phyloP scores from a whole-genome alignment of 1,140 invertebrate genomes.

The Drosophila sturtevanti region DNA sequence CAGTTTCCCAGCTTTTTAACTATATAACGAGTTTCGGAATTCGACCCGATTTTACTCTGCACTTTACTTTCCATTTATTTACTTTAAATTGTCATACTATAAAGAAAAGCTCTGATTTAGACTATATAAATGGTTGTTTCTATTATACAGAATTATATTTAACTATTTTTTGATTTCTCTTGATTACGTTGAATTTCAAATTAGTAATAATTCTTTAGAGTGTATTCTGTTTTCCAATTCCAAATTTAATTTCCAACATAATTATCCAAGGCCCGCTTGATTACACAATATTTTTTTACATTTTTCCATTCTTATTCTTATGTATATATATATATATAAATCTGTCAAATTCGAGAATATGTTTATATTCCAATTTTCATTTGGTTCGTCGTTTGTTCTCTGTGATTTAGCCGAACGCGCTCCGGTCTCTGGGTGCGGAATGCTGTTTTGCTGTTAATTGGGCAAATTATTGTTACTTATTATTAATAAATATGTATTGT shows the following conservation, averaged over 20 bases:
- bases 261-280: slow-evolving; percentile 5
- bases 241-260: background rate
- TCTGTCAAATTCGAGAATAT: background rate
- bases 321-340: slow-evolving; percentile 1
- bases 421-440: slow-evolving; percentile 1
- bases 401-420: slow-evolving; percentile 6
- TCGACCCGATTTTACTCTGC: too few relatives aligned
- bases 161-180: too few relatives aligned
- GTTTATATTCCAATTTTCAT: slow-evolving; percentile 9
- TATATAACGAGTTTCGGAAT: too few relatives aligned
- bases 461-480: slow-evolving; percentile 14
- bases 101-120: too few relatives aligned
- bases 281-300: background rate
- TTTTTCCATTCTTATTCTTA: too few relatives aligned
- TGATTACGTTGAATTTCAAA: too few relatives aligned
- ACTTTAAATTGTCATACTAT: too few relatives aligned
- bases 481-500: slow-evolving; percentile 33
- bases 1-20: too few relatives aligned
- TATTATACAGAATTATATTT: too few relatives aligned
- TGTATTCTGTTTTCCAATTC: background rate
- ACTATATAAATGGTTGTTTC: too few relatives aligned
- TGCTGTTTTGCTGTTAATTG: slow-evolving; percentile 17
- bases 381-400: slow-evolving; percentile 3
- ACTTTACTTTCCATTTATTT: too few relatives aligned
- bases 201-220: too few relatives aligned